These are phyloP conservation scores for Nomada fabriciana DNA, from an alignment of 2,888 invertebrate species.

Conservation along the genomic window DNA sequence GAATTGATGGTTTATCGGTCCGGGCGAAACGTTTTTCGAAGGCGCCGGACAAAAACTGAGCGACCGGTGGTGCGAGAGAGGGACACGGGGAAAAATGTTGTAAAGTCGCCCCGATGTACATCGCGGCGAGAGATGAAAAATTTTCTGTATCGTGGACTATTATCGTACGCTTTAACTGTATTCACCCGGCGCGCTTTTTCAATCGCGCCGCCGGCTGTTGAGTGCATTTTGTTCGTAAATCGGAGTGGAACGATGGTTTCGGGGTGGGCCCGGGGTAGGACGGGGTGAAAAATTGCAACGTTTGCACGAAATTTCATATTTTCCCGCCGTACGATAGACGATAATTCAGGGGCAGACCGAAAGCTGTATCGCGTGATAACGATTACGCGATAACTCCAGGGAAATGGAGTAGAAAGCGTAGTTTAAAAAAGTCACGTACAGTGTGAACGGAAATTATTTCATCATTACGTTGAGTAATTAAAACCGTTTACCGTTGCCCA, in stretches of 20 bases:
- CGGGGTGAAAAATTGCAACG: slow-evolving; percentile 63
- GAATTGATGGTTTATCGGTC: slow-evolving; percentile 36
- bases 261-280: not conserved
- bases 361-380: slow-evolving; percentile 65
- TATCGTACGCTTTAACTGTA: slow-evolving; percentile 69
- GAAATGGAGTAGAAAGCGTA: slow-evolving; percentile 61
- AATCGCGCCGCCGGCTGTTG: slow-evolving; percentile 71
- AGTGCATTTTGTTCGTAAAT: slow-evolving; percentile 70
- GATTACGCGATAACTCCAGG: slow-evolving; percentile 66
- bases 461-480: not conserved
- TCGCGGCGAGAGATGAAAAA: slow-evolving; percentile 67
- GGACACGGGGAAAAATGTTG: slow-evolving; percentile 50
- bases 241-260: slow-evolving; percentile 37
- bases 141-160: slow-evolving; percentile 69
- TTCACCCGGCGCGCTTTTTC: slow-evolving; percentile 68
- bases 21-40: slow-evolving; percentile 4
- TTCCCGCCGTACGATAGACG: slow-evolving; percentile 63
- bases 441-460: slow-evolving; percentile 45
- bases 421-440: slow-evolving; percentile 46
- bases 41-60: not conserved
- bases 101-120: slow-evolving; percentile 47
- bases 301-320: slow-evolving; percentile 70
- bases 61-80: not conserved
- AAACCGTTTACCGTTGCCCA: too few species aligned
- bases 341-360: slow-evolving; percentile 67